Percentiles rank a stretch among this genome's conserved stretches.
phyloP scores from a whole-genome alignment of 2,113 vertebrate genomes.

The Rhynchomys soricoides region DNA sequence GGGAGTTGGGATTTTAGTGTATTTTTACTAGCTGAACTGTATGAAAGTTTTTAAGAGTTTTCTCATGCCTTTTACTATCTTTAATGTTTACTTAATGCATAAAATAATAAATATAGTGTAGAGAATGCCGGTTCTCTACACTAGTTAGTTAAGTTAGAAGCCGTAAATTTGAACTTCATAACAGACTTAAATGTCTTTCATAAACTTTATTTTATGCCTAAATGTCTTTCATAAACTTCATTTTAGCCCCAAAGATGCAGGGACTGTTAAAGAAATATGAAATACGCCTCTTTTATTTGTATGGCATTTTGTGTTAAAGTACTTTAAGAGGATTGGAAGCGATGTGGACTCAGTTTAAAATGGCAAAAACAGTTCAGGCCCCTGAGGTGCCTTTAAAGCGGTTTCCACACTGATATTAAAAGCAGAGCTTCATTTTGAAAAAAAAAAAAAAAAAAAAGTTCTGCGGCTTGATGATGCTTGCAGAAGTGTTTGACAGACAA shows the following conservation, averaged over 20 bases:
- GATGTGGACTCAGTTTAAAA: constrained; percentile 59
- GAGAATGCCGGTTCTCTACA: not conserved
- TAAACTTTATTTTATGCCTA: not conserved
- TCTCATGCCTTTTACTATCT: not conserved
- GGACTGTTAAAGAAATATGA: constrained; percentile 39
- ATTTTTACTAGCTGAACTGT: constrained; percentile 39
- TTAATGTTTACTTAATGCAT: constrained; percentile 2
- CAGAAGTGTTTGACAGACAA: constrained; percentile 96
- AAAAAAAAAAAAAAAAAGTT: not conserved
- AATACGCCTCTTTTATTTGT: constrained; percentile 25
- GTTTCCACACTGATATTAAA: constrained; percentile 69
- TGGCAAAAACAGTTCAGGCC: constrained; percentile 54
- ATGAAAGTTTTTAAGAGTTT: not conserved
- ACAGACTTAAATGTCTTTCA: not conserved
- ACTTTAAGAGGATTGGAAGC: not conserved
- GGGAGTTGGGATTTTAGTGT: not conserved
- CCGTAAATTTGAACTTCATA: not conserved
- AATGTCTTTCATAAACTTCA: constrained; percentile 31
- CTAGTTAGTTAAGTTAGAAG: not conserved
- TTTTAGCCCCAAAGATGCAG: constrained; percentile 59
- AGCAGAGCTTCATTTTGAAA: constrained; percentile 86
- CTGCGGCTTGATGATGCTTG: constrained; percentile 90
- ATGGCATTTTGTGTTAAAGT: constrained; percentile 55
- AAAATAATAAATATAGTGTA: not conserved
- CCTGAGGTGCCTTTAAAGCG: constrained; percentile 58